phyloP scores from a whole-genome alignment of 2,797 vertebrate genomes.

The Tapirus indicus region DNA sequence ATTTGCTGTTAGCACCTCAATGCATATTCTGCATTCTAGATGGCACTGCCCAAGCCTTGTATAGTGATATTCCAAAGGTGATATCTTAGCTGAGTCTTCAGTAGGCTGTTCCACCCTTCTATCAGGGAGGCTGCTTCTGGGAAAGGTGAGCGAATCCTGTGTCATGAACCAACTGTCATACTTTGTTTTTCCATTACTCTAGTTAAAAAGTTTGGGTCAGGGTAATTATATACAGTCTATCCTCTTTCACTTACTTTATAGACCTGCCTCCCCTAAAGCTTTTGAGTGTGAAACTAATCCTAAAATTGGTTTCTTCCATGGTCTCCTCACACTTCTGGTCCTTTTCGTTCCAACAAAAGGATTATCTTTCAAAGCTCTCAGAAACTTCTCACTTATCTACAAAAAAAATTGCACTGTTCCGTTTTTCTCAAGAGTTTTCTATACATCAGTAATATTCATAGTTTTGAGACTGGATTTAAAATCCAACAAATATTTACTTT shows the following conservation, averaged over 20 bases:
- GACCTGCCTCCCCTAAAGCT: neutral
- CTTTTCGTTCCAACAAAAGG: neutral
- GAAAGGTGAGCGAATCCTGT: neutral
- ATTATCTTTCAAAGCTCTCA: neutral
- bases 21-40: neutral
- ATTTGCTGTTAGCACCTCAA: fast-evolving
- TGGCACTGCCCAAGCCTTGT: no score
- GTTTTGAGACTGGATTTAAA: neutral
- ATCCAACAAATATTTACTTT: neutral
- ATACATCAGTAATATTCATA: neutral
- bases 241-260: neutral
- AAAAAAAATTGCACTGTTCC: neutral
- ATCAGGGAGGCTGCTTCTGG: neutral
- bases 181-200: neutral
- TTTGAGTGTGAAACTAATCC: neutral
- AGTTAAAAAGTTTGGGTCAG: neutral
- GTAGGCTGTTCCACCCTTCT: neutral
- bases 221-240: fast-evolving
- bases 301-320: neutral
- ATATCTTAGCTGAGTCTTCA: neutral
- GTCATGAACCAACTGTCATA: neutral
- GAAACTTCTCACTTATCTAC: neutral
- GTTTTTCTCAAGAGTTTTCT: neutral
- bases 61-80: neutral
- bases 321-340: neutral